A percentile compares a stretch with the other conserved stretches of the same genome.
Conservation (phyloP, 2,113 vertebrate genomes). For the Phasianus colchicus region DNA sequence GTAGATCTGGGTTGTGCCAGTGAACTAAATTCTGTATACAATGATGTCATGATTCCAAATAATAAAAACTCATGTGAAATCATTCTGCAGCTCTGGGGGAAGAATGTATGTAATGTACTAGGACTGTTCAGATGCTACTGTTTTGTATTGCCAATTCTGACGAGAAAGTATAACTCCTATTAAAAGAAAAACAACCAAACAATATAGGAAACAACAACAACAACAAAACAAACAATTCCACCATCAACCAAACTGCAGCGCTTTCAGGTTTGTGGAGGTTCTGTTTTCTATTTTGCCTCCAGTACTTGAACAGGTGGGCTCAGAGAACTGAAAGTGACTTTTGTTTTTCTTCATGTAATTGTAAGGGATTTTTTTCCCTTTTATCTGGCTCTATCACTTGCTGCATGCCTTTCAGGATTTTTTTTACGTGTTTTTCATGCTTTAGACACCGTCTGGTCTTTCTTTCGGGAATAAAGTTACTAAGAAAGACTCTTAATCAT, state of each 20-base stretch:
- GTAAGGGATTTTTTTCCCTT: background rate
- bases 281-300: background rate
- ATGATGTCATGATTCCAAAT: conserved; percentile 36
- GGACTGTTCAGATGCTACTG: background rate
- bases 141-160: background rate
- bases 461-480: background rate
- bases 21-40: conserved; percentile 15
- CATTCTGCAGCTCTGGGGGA: background rate
- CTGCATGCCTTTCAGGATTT: background rate
- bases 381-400: background rate
- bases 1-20: conserved; percentile 34
- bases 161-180: background rate
- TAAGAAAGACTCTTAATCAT: background rate
- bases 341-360: background rate
- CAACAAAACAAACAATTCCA: background rate
- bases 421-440: background rate
- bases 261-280: background rate
- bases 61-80: conserved; percentile 30
- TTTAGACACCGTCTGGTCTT: background rate
- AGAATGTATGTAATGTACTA: background rate
- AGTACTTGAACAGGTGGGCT: background rate
- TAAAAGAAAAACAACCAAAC: background rate
- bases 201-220: background rate
- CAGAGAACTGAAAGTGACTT: background rate
- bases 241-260: background rate